A percentile compares a stretch with the other conserved stretches of the same genome.
These are phyloP conservation scores for Plagiodera versicolora DNA, from an alignment of 2,888 invertebrate genomes.

Conservation along the genomic window DNA sequence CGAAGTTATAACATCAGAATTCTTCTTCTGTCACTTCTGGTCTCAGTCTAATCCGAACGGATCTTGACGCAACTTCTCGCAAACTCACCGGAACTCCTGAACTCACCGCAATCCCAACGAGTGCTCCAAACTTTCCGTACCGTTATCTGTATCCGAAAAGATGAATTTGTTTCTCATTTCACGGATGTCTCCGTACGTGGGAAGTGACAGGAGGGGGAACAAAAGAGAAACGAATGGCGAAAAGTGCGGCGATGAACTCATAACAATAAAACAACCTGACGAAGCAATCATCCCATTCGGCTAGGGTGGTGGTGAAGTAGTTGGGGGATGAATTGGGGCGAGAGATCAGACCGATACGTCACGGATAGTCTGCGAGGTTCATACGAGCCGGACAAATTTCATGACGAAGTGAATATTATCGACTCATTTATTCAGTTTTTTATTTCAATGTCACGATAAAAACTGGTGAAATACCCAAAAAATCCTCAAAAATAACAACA, in stretches of 20 bases:
- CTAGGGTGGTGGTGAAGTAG: constrained; percentile 35
- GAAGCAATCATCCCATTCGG: constrained; percentile 52
- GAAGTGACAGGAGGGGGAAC: constrained; percentile 21
- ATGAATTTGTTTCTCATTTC: constrained; percentile 24
- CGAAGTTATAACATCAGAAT: neutral
- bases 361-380: constrained; percentile 34
- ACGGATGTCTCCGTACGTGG: constrained; percentile 22
- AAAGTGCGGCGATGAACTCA: constrained; percentile 46
- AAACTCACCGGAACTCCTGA: constrained; percentile 3
- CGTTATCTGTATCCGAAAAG: constrained; percentile 11
- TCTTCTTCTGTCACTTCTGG: neutral
- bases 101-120: constrained; percentile 8
- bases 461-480: too few species aligned
- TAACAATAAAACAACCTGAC: constrained; percentile 54
- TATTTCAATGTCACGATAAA: too few species aligned
- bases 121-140: constrained; percentile 18
- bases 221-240: constrained; percentile 39
- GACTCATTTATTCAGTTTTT: too few species aligned
- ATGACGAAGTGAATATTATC: neutral
- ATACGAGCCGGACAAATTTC: constrained; percentile 6
- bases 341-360: constrained; percentile 54
- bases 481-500: too few species aligned
- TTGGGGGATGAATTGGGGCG: constrained; percentile 33
- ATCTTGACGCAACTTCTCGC: neutral
- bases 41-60: too few species aligned